Percentiles rank a stretch among this genome's conserved stretches.
These are phyloP conservation scores for Chironomus riparius DNA, from an alignment of 2,888 invertebrate genomes.

Conservation along the genomic window DNA sequence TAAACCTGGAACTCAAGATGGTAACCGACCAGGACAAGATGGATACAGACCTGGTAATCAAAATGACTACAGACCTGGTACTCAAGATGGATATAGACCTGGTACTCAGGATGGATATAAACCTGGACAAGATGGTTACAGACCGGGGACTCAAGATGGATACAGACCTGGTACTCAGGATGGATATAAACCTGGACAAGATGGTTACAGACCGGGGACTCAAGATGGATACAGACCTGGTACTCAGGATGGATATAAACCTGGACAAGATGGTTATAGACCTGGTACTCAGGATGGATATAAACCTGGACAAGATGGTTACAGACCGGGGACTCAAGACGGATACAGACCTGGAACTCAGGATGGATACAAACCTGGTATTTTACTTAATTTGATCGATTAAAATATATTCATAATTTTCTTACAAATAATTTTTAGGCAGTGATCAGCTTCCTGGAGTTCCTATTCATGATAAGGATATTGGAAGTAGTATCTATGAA, in stretches of 20 bases:
- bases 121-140: neutral
- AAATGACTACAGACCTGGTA: neutral
- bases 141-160: neutral
- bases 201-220: no score
- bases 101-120: neutral
- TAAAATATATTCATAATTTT: neutral
- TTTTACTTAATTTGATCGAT: no score
- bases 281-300: no score
- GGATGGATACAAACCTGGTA: no score
- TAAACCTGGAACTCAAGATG: no score
- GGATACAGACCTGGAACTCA: no score
- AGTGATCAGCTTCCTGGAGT: neutral
- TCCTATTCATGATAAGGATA: constrained; percentile 1
- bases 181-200: no score
- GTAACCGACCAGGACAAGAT: neutral
- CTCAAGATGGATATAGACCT: neutral
- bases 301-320: no score
- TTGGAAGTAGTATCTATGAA: constrained; percentile 2
- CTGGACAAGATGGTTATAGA: no score
- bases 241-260: no score
- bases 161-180: neutral
- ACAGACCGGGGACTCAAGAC: neutral
- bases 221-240: no score
- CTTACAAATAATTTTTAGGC: no score
- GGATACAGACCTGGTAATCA: neutral